These are phyloP conservation scores for Therioaphis trifolii DNA, from an alignment of 2,888 invertebrate genomes.

Conservation along the genomic window DNA sequence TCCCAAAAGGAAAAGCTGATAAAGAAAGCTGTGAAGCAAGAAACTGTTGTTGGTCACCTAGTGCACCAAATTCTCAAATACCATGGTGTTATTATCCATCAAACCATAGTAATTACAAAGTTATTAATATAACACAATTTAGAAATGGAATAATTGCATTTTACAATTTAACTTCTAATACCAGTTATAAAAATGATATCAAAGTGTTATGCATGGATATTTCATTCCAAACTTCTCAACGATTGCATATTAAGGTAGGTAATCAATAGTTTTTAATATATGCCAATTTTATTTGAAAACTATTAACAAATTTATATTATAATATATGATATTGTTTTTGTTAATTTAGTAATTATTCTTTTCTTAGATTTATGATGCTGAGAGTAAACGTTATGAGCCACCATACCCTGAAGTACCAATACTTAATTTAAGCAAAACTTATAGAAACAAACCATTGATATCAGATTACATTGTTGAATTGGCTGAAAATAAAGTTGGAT, in stretches of 20 bases:
- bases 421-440: constrained; percentile 68
- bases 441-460: constrained; percentile 68
- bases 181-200: constrained; percentile 77
- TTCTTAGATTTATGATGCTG: constrained; percentile 71
- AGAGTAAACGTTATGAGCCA: constrained; percentile 75
- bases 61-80: constrained; percentile 66
- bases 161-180: constrained; percentile 72
- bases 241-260: constrained; percentile 78
- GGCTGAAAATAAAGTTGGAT: constrained; percentile 73
- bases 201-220: constrained; percentile 74
- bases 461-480: constrained; percentile 73
- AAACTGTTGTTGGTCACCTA: constrained; percentile 66
- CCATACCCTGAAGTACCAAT: constrained; percentile 75
- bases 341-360: constrained; percentile 65
- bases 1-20: constrained; percentile 64
- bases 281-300: too few relatives aligned
- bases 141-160: constrained; percentile 74
- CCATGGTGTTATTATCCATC: constrained; percentile 83
- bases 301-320: background rate
- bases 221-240: constrained; percentile 74
- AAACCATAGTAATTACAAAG: constrained; percentile 76
- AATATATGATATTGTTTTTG: background rate
- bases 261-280: too few relatives aligned
- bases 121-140: constrained; percentile 74
- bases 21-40: constrained; percentile 64